Evolutionary conservation across 2,797 vertebrate species (phyloP), one percentile per base, ranked within the genome.

Genomic region (Pseudomugil gertrudae): DNA sequence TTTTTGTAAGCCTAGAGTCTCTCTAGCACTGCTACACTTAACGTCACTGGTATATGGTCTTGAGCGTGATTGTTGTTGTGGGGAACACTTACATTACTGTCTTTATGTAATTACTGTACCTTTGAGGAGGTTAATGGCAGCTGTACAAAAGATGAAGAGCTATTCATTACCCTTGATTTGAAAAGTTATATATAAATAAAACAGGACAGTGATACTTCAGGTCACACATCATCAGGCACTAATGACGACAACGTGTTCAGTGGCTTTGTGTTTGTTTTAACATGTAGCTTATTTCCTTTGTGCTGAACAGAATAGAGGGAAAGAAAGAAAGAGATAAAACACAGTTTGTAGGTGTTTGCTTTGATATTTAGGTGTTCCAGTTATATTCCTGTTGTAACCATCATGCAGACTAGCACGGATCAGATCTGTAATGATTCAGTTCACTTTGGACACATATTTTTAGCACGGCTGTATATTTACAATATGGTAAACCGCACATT

Each of bases 71-170:
- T 69, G 60, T 4, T 47, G 21, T 56, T 61, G 55, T 56, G 23
- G 21, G 59, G 57, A 40, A 53, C 29, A 52, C 79, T 70, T 54
- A 24, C n/a, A 58, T 48, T 40, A 47, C 26, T 57, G 54, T 56
- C 10, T 57, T n/a, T 66, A 11, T 57, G 54, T 35, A 59, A 79
- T 73, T 47, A 57, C 61, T 66, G 23, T 30, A 40, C 32, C 58
- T 72, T 73, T 50, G 10, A 83, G 60, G 72, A 82, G 71, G 68
- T 72, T 73, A 79, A 77, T 35, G 4, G 40, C 69, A 57, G 52
- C 19, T 13, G 45, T 54, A 48, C 45, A 63, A 3, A 7, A 57
- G 64, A 62, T 52, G 45, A 61, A 61, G 13, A 33, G 17, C 50
- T 57, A 11, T 26, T 58, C 26, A 14, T 0, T 54, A 30, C 32